phyloP scores from a whole-genome alignment of 2,797 vertebrate species.

The Xenopus petersii region DNA sequence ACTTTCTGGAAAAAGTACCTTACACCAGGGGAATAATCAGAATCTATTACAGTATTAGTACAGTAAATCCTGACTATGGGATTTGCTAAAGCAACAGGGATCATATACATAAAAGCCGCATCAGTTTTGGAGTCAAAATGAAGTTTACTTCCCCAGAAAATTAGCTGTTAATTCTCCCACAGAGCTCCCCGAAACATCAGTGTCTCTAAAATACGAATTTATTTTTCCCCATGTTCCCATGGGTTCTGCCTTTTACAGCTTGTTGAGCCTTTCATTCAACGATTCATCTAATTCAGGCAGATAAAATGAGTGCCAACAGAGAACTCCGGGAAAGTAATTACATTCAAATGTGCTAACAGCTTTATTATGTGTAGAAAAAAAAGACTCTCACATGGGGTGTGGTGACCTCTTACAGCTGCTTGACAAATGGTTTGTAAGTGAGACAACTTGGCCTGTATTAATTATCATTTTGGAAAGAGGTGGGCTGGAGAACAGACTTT shows the following conservation, averaged over 20 bases:
- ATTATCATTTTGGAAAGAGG: constrained; percentile 11
- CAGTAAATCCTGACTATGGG: neutral
- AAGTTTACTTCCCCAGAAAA: constrained; percentile 4
- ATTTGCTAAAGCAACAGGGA: neutral
- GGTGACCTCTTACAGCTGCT: constrained; percentile 32
- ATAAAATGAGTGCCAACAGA: constrained; percentile 35
- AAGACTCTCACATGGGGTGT: constrained; percentile 26
- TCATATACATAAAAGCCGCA: neutral
- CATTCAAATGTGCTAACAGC: constrained; percentile 43
- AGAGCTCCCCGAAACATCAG: constrained; percentile 3
- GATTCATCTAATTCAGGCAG: constrained; percentile 43
- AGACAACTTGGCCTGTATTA: constrained; percentile 29
- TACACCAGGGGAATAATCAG: neutral
- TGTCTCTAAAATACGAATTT: neutral
- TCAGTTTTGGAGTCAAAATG: neutral
- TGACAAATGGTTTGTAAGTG: constrained; percentile 36
- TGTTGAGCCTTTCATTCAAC: constrained; percentile 39
- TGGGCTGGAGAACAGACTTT: too few relatives aligned
- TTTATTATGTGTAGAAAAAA: constrained; percentile 34
- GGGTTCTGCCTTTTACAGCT: constrained; percentile 37
- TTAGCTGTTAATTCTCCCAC: constrained; percentile 19
- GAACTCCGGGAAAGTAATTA: constrained; percentile 34
- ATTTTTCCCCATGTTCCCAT: constrained; percentile 7
- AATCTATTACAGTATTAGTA: neutral
- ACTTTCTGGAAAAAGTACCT: neutral